phyloP scores from a whole-genome alignment of 1,140 invertebrate species.

The Orchestia grillus region DNA sequence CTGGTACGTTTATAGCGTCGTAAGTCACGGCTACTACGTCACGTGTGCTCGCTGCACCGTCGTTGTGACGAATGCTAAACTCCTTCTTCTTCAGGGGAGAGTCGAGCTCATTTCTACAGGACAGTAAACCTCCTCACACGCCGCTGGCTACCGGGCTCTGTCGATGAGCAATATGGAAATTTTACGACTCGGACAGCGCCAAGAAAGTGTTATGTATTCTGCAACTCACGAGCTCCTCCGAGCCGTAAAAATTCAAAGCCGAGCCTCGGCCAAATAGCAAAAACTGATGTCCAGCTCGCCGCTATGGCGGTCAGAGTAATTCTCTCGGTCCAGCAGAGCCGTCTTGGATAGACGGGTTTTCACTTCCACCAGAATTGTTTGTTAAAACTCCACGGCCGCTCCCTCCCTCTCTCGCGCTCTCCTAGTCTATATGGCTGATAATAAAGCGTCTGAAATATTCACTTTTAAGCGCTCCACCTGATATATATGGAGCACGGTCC shows the following conservation, averaged over 20 bases:
- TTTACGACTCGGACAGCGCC: background rate
- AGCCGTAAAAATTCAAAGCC: background rate
- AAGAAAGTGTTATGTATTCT: constrained; percentile 2
- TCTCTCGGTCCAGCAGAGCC: too few relatives aligned
- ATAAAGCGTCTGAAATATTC: background rate
- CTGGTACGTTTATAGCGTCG: too few relatives aligned
- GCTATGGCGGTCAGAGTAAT: background rate
- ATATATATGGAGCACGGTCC: background rate
- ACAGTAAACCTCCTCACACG: background rate
- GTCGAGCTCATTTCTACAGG: background rate
- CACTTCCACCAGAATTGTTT: background rate
- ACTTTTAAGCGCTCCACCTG: background rate
- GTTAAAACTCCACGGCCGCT: background rate
- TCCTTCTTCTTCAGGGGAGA: background rate
- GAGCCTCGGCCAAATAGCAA: background rate
- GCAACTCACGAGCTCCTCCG: background rate
- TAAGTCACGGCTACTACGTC: background rate
- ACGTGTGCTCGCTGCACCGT: background rate
- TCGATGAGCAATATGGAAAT: constrained; percentile 20
- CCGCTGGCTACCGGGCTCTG: background rate
- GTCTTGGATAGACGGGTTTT: background rate
- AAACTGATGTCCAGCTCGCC: background rate
- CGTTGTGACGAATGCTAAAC: background rate
- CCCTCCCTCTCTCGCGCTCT: too few relatives aligned
- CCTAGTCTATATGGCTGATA: too few relatives aligned